These are phyloP conservation scores for Hirtodrosophila histrioides DNA, from an alignment of 2,888 invertebrate genomes.

Conservation along the genomic window DNA sequence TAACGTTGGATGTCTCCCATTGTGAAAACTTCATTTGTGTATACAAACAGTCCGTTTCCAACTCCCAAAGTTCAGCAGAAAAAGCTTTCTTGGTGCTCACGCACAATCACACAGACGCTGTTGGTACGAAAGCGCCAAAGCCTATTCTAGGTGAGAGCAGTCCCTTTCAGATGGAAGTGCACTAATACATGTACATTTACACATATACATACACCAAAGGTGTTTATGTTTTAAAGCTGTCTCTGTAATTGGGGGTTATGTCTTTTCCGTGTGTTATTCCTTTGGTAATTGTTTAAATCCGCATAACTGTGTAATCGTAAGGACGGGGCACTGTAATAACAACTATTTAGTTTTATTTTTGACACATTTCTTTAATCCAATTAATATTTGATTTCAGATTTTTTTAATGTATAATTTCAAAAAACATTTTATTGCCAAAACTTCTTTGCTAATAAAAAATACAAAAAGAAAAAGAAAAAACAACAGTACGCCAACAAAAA, in stretches of 20 bases:
- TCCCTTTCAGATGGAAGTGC: not conserved
- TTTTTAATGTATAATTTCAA: conserved; percentile 84
- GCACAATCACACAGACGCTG: not conserved
- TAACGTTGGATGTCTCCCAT: not conserved
- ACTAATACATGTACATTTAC: conserved; percentile 7
- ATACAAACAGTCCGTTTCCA: conserved; percentile 27
- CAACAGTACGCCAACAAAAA: conserved; percentile 67
- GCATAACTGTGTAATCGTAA: too few relatives aligned
- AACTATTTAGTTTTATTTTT: conserved; percentile 52
- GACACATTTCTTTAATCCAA: conserved; percentile 82
- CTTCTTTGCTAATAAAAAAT: conserved; percentile 79
- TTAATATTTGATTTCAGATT: conserved; percentile 85
- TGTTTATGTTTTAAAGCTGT: conserved; percentile 13
- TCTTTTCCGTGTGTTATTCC: conserved; percentile 6
- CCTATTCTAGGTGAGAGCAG: not conserved
- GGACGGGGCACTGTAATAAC: conserved; percentile 17
- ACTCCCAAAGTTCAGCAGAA: not conserved
- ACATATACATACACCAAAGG: not conserved
- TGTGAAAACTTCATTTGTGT: not conserved
- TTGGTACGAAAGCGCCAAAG: not conserved
- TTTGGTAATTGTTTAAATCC: not conserved
- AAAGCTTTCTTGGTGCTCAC: not conserved
- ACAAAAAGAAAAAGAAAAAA: conserved; percentile 64
- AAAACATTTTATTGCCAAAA: conserved; percentile 84
- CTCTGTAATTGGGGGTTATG: conserved; percentile 3